Evolutionary conservation across 2,797 vertebrate species (phyloP).

Genomic region (Karalla daura): DNA sequence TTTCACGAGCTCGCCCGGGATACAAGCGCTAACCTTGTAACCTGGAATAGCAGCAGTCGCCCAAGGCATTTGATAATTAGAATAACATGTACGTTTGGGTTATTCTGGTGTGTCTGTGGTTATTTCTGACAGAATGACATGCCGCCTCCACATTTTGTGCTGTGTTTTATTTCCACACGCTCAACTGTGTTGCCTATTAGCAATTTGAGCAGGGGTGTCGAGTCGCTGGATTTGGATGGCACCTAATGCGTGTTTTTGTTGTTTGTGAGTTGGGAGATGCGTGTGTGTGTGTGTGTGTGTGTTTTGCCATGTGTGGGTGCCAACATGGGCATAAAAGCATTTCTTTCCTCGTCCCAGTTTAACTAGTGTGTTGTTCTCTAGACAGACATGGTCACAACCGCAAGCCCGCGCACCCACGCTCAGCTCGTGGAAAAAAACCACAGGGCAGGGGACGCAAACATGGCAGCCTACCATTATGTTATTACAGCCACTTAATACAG

Average conservation of each 20-base stretch:
- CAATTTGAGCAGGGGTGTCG: constrained; percentile 24
- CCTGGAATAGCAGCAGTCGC: constrained; percentile 60
- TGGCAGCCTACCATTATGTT: constrained; percentile 63
- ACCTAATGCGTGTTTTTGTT: constrained; percentile 25
- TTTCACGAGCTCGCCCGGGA: constrained; percentile 55
- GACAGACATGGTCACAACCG: constrained; percentile 79
- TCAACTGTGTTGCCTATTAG: constrained; percentile 44
- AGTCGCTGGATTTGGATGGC: constrained; percentile 27
- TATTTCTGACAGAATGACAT: constrained; percentile 58
- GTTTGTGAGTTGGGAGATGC: constrained; percentile 25
- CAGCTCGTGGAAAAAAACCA: constrained; percentile 61
- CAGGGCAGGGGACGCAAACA: constrained; percentile 57
- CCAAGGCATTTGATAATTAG: constrained; percentile 56
- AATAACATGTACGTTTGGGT: constrained; percentile 31
- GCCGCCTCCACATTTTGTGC: constrained; percentile 59
- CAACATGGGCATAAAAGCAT: constrained; percentile 55
- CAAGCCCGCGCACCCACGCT: constrained; percentile 76
- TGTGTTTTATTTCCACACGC: constrained; percentile 38
- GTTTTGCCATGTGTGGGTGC: constrained; percentile 45
- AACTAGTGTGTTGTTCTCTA: constrained; percentile 80
- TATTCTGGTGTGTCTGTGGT: constrained; percentile 67
- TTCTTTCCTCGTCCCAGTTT: constrained; percentile 71
- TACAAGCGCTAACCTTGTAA: constrained; percentile 52
- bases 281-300: neutral
- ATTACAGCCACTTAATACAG: constrained; percentile 64